These are phyloP conservation scores for Cyprinus carpio DNA, from an alignment of 2,113 vertebrate genomes.

Conservation along the genomic window DNA sequence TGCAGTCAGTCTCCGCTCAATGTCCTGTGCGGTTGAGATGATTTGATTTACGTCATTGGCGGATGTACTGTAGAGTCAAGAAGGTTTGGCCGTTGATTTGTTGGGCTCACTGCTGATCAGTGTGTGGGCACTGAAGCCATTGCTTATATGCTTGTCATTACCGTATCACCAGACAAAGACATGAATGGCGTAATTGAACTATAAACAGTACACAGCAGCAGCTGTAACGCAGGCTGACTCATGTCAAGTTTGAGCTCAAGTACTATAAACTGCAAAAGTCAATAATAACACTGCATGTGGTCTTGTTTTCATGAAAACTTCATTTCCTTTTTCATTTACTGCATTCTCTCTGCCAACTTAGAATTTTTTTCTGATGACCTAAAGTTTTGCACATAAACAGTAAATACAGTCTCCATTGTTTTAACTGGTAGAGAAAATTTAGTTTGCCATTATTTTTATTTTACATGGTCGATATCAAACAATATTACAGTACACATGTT, in stretches of 20 bases:
- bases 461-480: too few species aligned
- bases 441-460: not conserved
- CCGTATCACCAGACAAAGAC: not conserved
- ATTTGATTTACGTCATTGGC: constrained; percentile 22
- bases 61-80: not conserved
- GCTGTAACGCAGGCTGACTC: not conserved
- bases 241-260: not conserved
- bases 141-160: constrained; percentile 21
- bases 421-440: not conserved
- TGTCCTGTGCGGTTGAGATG: not conserved
- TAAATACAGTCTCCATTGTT: too few species aligned
- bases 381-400: too few species aligned
- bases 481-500: not conserved
- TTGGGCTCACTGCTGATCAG: constrained; percentile 12
- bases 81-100: constrained; percentile 8
- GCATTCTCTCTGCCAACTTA: not conserved
- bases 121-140: constrained; percentile 26
- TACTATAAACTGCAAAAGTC: not conserved
- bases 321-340: not conserved
- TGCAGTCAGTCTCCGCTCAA: constrained; percentile 13
- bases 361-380: not conserved
- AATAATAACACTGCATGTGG: not conserved
- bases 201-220: not conserved
- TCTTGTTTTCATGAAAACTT: not conserved
- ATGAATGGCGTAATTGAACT: not conserved